Evolutionary conservation across 1,140 invertebrate genomes (phyloP).

Genomic region (Papilio dardanus): DNA sequence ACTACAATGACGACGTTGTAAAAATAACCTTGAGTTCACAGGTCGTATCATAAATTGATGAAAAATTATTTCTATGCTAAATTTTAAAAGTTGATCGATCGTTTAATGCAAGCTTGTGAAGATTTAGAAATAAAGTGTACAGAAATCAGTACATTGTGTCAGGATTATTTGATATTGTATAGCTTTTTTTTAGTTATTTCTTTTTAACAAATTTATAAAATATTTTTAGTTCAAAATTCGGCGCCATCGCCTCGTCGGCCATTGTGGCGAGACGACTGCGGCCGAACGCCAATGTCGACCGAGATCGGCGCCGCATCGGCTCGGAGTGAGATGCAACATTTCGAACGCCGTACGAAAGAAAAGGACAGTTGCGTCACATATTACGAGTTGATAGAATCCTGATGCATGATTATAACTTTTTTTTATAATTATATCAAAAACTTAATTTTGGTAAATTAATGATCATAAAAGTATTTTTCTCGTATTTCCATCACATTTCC

Average conservation of each 20-base stretch:
- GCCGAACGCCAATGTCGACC: constrained; percentile 46
- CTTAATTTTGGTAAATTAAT: constrained; percentile 70
- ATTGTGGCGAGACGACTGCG: constrained; percentile 40
- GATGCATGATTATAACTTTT: constrained; percentile 66
- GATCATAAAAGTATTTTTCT: constrained; percentile 60
- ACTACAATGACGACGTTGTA: too few relatives aligned
- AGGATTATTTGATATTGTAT: too few relatives aligned
- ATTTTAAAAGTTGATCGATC: too few relatives aligned
- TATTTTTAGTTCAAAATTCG: constrained; percentile 42
- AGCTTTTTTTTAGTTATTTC: too few relatives aligned
- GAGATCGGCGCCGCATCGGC: constrained; percentile 38
- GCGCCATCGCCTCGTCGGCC: constrained; percentile 44
- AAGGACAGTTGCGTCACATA: constrained; percentile 53
- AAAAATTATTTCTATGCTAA: too few relatives aligned
- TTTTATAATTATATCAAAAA: constrained; percentile 62
- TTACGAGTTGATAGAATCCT: constrained; percentile 60
- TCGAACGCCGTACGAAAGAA: constrained; percentile 42
- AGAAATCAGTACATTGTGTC: too few relatives aligned
- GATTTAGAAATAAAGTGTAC: too few relatives aligned
- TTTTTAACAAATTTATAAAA: constrained; percentile 15
- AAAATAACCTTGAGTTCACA: too few relatives aligned
- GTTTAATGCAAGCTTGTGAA: too few relatives aligned
- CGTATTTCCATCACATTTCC: constrained; percentile 78
- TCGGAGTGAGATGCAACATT: constrained; percentile 55
- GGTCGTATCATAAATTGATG: too few relatives aligned